phyloP scores from a whole-genome alignment of 2,113 vertebrate species.

The Microcebus tavaratra region DNA sequence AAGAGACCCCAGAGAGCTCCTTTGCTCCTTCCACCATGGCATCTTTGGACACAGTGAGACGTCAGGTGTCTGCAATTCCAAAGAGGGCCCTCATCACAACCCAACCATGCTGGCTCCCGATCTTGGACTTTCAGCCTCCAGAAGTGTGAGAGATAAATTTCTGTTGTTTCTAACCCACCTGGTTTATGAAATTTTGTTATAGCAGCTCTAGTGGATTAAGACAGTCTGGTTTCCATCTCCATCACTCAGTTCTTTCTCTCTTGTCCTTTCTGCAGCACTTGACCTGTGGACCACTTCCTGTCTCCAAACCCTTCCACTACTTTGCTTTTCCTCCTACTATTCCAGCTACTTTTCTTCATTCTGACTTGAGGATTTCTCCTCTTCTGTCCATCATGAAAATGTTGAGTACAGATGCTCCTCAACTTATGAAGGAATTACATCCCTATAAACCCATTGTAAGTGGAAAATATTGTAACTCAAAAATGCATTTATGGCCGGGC shows the following conservation, averaged over 20 bases:
- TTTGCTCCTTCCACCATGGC: not conserved
- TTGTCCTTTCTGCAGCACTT: not conserved
- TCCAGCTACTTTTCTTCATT: not conserved
- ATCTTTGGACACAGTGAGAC: not conserved
- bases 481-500: not conserved
- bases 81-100: not conserved
- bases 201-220: not conserved
- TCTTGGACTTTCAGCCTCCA: not conserved
- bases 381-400: slow-evolving; percentile 16
- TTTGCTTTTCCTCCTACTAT: not conserved
- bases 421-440: not conserved
- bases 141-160: not conserved
- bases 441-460: not conserved
- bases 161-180: not conserved
- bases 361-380: slow-evolving; percentile 18
- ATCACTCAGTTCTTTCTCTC: not conserved
- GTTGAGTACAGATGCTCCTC: not conserved
- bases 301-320: not conserved
- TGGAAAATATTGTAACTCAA: not conserved
- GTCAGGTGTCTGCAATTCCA: not conserved
- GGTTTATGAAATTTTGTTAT: not conserved
- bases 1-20: not conserved
- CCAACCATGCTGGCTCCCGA: not conserved
- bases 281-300: not conserved
- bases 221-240: not conserved